Conservation (phyloP, 1,140 invertebrate genomes). For the Glossosoma conforme region DNA sequence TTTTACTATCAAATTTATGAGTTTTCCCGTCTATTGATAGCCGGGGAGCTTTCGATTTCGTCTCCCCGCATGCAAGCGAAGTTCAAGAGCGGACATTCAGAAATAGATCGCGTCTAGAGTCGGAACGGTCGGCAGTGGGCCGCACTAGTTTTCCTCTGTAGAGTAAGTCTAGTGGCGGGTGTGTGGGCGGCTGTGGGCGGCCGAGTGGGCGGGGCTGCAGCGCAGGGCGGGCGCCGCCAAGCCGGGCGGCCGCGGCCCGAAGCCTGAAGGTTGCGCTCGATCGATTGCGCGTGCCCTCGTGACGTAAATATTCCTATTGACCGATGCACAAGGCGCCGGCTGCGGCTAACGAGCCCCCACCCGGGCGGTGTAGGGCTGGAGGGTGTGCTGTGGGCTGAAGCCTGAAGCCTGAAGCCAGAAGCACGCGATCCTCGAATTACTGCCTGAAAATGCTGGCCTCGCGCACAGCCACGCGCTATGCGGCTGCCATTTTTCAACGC, state of each 20-base stretch:
- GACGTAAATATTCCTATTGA: constrained; percentile 31
- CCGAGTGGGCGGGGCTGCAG: background rate
- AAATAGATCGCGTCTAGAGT: constrained; percentile 2
- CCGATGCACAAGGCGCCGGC: constrained; percentile 27
- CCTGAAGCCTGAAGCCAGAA: constrained; percentile 6
- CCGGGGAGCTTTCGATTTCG: background rate
- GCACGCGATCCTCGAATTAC: constrained; percentile 23
- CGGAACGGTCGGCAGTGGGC: background rate
- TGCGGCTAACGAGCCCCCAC: constrained; percentile 16
- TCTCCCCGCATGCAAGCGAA: background rate
- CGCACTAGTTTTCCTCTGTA: too few relatives aligned
- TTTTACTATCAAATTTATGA: too few relatives aligned
- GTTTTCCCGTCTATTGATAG: background rate
- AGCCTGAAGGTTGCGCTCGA: constrained; percentile 27
- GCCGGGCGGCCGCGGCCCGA: constrained; percentile 11
- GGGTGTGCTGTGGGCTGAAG: background rate
- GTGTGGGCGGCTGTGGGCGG: background rate
- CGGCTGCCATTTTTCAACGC: constrained; percentile 4
- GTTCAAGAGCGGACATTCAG: constrained; percentile 6
- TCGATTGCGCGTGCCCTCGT: constrained; percentile 29
- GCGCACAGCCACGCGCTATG: background rate
- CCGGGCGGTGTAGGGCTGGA: background rate
- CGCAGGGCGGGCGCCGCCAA: background rate
- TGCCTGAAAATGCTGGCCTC: constrained; percentile 1
- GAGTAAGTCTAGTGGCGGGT: background rate